phyloP scores from a whole-genome alignment of 2,113 vertebrate genomes.

The Lasiurus cinereus region DNA sequence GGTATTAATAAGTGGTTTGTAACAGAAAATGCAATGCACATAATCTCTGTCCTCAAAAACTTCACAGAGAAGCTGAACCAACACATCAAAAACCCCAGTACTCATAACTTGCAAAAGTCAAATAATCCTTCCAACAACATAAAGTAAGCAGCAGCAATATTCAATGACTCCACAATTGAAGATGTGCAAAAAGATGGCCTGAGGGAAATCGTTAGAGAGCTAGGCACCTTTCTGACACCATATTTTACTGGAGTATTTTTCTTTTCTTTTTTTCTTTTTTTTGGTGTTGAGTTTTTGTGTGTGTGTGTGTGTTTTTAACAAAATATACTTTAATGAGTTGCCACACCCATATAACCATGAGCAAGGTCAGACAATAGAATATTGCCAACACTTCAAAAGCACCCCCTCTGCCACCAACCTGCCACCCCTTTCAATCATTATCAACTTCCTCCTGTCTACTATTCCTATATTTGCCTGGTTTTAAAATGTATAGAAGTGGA shows the following conservation, averaged over 20 bases:
- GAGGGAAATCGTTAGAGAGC: not conserved
- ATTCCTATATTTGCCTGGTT: no score
- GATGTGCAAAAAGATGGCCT: not conserved
- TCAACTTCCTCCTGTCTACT: no score
- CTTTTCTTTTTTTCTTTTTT: not conserved
- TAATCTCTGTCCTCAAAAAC: constrained; percentile 45
- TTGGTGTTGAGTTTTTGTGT: no score
- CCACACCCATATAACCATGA: no score
- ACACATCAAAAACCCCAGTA: constrained; percentile 22
- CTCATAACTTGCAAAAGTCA: constrained; percentile 24
- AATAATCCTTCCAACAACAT: not conserved
- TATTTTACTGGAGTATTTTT: not conserved
- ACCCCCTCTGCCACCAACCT: no score
- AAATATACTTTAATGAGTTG: no score
- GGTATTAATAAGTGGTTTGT: constrained; percentile 5
- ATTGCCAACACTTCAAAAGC: no score
- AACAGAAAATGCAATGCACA: constrained; percentile 10
- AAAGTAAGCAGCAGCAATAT: not conserved
- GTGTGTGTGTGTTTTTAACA: no score
- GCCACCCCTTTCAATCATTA: no score
- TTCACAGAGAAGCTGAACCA: not conserved
- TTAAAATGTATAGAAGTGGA: no score
- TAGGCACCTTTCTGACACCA: not conserved
- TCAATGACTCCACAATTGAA: not conserved
- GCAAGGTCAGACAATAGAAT: no score